phyloP scores from a whole-genome alignment of 2,888 invertebrate genomes.

The Apotomis betuletana region DNA sequence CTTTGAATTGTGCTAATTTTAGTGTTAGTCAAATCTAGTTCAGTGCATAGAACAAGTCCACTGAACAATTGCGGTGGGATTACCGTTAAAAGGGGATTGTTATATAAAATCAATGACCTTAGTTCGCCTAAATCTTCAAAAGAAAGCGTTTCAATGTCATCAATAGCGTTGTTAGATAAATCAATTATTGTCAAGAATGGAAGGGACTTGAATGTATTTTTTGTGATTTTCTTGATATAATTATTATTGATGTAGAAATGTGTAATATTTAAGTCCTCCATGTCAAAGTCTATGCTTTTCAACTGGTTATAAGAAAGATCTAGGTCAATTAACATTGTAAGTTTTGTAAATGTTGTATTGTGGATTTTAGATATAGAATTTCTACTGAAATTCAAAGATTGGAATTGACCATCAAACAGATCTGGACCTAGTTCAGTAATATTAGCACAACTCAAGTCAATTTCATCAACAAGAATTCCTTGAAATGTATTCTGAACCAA shows the following conservation, averaged over 20 bases:
- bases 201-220: slow-evolving; percentile 7
- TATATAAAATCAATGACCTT: slow-evolving; percentile 17
- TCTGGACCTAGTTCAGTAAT: slow-evolving; percentile 31
- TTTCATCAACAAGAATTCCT: slow-evolving; percentile 21
- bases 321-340: slow-evolving; percentile 13
- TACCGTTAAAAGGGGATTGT: slow-evolving; percentile 22
- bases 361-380: slow-evolving; percentile 33
- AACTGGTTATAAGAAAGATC: slow-evolving; percentile 33
- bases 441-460: slow-evolving; percentile 26
- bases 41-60: slow-evolving; percentile 10
- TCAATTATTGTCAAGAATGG: neutral
- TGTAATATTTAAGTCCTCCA: slow-evolving; percentile 16
- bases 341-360: slow-evolving; percentile 25
- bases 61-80: slow-evolving; percentile 20
- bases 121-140: slow-evolving; percentile 24
- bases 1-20: slow-evolving; percentile 13
- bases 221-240: slow-evolving; percentile 7
- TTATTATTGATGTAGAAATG: slow-evolving; percentile 25
- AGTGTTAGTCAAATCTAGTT: slow-evolving; percentile 27
- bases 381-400: slow-evolving; percentile 24
- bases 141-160: slow-evolving; percentile 13
- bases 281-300: slow-evolving; percentile 21
- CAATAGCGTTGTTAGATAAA: slow-evolving; percentile 28
- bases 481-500: slow-evolving; percentile 30
- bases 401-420: slow-evolving; percentile 12